Base-by-base conservation (phyloP, 1,140 invertebrate genomes). In the Homarus americanus region DNA sequence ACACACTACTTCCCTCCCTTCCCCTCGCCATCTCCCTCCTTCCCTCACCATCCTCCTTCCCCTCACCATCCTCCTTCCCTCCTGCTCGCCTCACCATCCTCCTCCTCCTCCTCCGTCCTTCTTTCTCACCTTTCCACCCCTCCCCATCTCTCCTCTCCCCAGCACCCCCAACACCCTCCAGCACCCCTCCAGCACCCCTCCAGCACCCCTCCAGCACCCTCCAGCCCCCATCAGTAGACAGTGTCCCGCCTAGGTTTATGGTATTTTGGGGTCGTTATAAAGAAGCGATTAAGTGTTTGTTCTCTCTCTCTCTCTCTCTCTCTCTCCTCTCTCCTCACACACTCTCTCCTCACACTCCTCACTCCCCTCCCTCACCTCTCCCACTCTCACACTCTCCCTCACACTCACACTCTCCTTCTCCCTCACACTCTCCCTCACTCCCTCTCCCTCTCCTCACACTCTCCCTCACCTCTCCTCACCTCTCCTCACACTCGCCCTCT, bases 251-350 rank as follows among this genome's bases (percentile, higher is more conserved):
- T 15, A 34, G 75, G 41, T 76, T 76, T 76, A 76, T 76, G 38
- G 17, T 10, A 20, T n/a, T 40, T 9, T 76, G 75, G n/a, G 36
- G 75, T 28, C 75, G 75, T 76, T 76, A 76, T 76, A 76, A 76
- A 76, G 72, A 76, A 76, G 36, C 75, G 75, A 76, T 76, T 76
- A 76, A 76, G 75, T 76, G 75, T 76, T 40, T 76, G 75, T 32
- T 40, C 75, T 4, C 40, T 41, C 20, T 34, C 9, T 3, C 72
- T 73, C 36, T 24, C 24, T 34, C 72, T 12, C 36, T 40, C 7
- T 24, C 72, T 34, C 72, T 17, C 72, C 32, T 20, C 10, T 20
- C 34, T 20, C 3, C 36, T 32, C 36, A 20, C 38, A 3, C 34
- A 20, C 75, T 34, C 40, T 20, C 75, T n/a, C 75, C 10, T 40